phyloP scores from a whole-genome alignment of 2,113 vertebrate genomes.

The human region GRCh38 chr11:39473001-39473500 shows the following conservation, averaged over 20 bases:
- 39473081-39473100: no score
- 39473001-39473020: accelerated
- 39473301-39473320: not conserved
- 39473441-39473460: not conserved
- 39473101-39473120: no score
- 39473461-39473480: not conserved
- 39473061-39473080: no score
- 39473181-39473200: not conserved
- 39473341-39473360: not conserved
- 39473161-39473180: not conserved
- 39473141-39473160: not conserved
- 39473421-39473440: not conserved
- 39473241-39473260: not conserved
- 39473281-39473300: not conserved
- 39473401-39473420: not conserved
- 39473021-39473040: no score
- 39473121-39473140: accelerated
- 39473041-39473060: no score
- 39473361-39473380: not conserved
- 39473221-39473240: not conserved
- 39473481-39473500: not conserved
- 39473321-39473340: not conserved
- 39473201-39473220: not conserved
- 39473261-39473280: not conserved
- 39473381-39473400: not conserved